These are phyloP conservation scores for Protophormia terraenovae DNA, from an alignment of 2,888 invertebrate species.

Conservation along the genomic window DNA sequence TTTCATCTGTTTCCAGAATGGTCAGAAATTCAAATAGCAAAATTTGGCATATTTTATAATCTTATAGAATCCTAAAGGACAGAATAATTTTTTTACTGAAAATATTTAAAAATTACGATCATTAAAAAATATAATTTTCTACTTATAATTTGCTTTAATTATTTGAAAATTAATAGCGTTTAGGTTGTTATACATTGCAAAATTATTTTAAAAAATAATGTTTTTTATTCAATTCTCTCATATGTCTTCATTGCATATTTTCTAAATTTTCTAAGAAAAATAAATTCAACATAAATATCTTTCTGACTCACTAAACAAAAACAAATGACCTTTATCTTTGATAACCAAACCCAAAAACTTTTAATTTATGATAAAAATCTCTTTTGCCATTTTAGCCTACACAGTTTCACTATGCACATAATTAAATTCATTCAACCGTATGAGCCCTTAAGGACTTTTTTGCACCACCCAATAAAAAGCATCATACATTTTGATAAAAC, in stretches of 20 bases:
- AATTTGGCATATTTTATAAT: too few relatives aligned
- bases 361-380: neutral
- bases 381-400: neutral
- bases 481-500: slow-evolving; percentile 4
- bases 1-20: too few relatives aligned
- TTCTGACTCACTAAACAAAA: neutral
- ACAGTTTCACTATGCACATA: neutral
- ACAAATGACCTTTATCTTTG: neutral
- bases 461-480: neutral
- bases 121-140: too few relatives aligned
- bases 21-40: too few relatives aligned
- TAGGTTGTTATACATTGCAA: too few relatives aligned
- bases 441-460: slow-evolving; percentile 24
- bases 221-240: too few relatives aligned
- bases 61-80: too few relatives aligned
- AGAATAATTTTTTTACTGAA: too few relatives aligned
- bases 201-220: too few relatives aligned
- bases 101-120: too few relatives aligned
- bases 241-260: neutral
- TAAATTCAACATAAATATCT: neutral
- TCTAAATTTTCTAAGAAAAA: neutral
- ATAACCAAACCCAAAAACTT: neutral
- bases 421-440: neutral
- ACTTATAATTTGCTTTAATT: too few relatives aligned
- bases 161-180: too few relatives aligned